These are phyloP conservation scores for honey bee (Apis mellifera) DNA, from an alignment of 1,140 invertebrate species.

Conservation along the genomic window Amel_HAv3.1 CM009931.2:14213501-14214000, in stretches of 20 bases:
- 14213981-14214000: conserved; percentile 40
- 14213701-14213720: not conserved
- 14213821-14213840: not conserved
- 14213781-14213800: not conserved
- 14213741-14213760: not conserved
- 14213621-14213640: not conserved
- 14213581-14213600: not conserved
- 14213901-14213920: conserved; percentile 2
- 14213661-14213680: not conserved
- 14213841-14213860: not conserved
- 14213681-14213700: not conserved
- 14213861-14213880: not conserved
- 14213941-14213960: conserved; percentile 71
- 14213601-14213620: too few species aligned
- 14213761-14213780: conserved; percentile 3
- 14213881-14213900: conserved; percentile 15
- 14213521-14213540: too few species aligned
- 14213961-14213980: conserved; percentile 73
- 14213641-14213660: not conserved
- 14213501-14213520: too few species aligned
- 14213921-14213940: conserved; percentile 32
- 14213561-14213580: too few species aligned
- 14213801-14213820: not conserved
- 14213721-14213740: not conserved
- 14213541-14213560: too few species aligned